Evolutionary conservation across 2,113 vertebrate species (phyloP), one percentile per base, ranked within the genome.

Genomic region (Vombatus ursinus): DNA sequence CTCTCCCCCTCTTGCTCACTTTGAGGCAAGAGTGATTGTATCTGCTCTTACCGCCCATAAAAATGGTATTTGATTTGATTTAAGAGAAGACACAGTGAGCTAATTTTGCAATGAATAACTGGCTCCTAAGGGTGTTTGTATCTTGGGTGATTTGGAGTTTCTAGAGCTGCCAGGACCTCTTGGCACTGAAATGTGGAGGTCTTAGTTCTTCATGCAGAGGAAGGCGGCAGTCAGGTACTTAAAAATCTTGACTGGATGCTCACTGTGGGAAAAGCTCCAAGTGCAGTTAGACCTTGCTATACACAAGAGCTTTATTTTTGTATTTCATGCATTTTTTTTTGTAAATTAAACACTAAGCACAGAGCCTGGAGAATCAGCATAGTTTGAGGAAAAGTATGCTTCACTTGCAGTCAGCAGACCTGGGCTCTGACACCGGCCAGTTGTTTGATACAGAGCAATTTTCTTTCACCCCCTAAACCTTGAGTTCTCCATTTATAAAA

Each of bases 1-100:
- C 91, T 23, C 44, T 93, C 2, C 92, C 16, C 93, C 31, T 22
- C 37, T 44, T 26, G 23, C 3, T 93, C 28, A 94, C 94, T 51
- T 16, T 94, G 28, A 50, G 2, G 2, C 48, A 93, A 96, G 94
- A 95, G 96, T 93, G 91, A 97, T 96, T 68, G 12, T 54, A 23
- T 97, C 68, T 97, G n/a, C 44, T 94, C 84, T 92, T 92, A 92
- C 12, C 91, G 16, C n/a, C 96, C 53, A 53, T 51, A 94, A 91
- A 97, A 97, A 3, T 9, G 47, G 53, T 94, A 94, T 95, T 97
- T 97, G 94, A 98, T 97, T 96, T 97, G 94, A 98, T 97, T 97
- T 98, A 97, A 25, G 92, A 93, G 61, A 92, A 96, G 94, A 93
- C 52, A 93, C 95, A 93, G 47, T 89, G 68, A 96, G 95, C 92